A percentile compares a stretch with the other conserved stretches of the same genome.
phyloP scores from a whole-genome alignment of 2,113 vertebrate genomes.

The Gopherus evgoodei region DNA sequence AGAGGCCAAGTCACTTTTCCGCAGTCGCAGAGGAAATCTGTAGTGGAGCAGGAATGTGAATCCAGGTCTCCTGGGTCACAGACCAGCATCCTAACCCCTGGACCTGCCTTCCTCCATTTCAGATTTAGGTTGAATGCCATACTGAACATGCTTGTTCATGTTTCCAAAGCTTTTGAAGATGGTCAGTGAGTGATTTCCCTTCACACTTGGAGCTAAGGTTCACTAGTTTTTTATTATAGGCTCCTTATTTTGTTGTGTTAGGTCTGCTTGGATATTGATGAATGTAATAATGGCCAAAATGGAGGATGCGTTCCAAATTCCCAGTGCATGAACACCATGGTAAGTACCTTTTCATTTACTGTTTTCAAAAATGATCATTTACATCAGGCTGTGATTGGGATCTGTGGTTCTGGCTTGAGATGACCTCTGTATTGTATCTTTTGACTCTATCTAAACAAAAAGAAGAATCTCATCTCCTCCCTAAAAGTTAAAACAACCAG shows the following conservation, averaged over 20 bases:
- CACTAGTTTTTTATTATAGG: neutral
- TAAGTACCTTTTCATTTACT: constrained; percentile 74
- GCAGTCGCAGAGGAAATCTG: neutral
- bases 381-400: neutral
- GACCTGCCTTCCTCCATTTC: neutral
- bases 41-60: neutral
- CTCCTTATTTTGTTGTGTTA: constrained; percentile 50
- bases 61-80: neutral
- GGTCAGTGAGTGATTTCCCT: neutral
- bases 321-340: constrained; percentile 91
- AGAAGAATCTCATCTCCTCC: neutral
- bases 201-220: neutral
- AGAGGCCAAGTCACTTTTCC: neutral
- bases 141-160: neutral
- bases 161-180: neutral
- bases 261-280: constrained; percentile 89
- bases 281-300: constrained; percentile 86
- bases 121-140: neutral
- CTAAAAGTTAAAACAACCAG: neutral
- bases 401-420: neutral
- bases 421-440: neutral
- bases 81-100: neutral
- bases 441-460: neutral
- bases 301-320: constrained; percentile 92
- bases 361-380: neutral